phyloP scores from a whole-genome alignment of 2,888 invertebrate species.

The Xestia ashworthii region DNA sequence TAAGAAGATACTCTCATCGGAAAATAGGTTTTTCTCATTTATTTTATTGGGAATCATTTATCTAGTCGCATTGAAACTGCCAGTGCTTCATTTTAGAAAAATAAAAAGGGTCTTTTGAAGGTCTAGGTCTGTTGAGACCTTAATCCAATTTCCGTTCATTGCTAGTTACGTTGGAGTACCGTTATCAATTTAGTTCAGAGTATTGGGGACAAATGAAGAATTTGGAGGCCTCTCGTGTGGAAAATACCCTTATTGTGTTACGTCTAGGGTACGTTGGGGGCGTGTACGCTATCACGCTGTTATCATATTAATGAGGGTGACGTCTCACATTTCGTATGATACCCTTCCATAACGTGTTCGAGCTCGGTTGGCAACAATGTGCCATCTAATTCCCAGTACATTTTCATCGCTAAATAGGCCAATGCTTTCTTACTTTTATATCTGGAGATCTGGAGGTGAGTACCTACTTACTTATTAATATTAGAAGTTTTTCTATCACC shows the following conservation, averaged over 20 bases:
- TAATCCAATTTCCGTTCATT: conserved; percentile 64
- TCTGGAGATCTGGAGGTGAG: neutral
- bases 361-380: conserved; percentile 44
- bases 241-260: conserved; percentile 61
- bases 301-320: conserved; percentile 70
- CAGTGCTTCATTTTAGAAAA: conserved; percentile 50
- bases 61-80: conserved; percentile 45
- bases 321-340: conserved; percentile 60
- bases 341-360: conserved; percentile 47
- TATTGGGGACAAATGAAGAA: conserved; percentile 58
- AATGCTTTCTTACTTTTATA: conserved; percentile 21
- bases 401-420: conserved; percentile 37
- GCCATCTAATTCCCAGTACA: conserved; percentile 55
- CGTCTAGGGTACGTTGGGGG: conserved; percentile 45
- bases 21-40: conserved; percentile 52
- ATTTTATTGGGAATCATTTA: conserved; percentile 56
- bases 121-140: conserved; percentile 46
- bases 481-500: conserved; percentile 3
- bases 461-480: neutral
- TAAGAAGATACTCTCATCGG: conserved; percentile 7
- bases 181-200: conserved; percentile 62
- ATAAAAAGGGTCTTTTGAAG: conserved; percentile 50
- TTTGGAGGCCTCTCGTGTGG: conserved; percentile 48
- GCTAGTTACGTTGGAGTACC: conserved; percentile 51
- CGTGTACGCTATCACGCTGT: conserved; percentile 63